Base-by-base conservation (phyloP, 2,888 invertebrate genomes). In the Zeuzera pyrina region DNA sequence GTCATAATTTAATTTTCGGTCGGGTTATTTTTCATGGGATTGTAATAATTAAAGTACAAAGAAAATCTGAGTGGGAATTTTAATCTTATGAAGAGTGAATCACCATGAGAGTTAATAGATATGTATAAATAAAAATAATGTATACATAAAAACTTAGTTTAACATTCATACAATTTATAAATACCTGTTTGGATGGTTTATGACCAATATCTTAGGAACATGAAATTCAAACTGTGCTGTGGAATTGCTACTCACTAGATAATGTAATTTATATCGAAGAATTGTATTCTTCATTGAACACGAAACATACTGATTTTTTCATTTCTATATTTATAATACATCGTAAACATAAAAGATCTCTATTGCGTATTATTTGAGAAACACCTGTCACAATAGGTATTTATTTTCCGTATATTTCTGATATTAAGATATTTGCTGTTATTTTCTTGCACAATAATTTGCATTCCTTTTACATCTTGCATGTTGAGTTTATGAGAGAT, bases 11-110 rank as follows among this genome's bases (percentile, higher is more conserved):
- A 63, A 19, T 19, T 19, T 66, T 66, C 43, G 45, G 58, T 66
- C 67, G 72, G 65, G 61, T 71, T 68, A 69, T 59, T 64, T 63
- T 62, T 62, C 54, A 58, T 54, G 52, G 61, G 55, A 62, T 59
- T 57, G 62, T 66, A 63, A 71, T 66, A 58, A 63, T 57, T 65
- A 70, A 72, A 77, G 77, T 77, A 77, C 77, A 77, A 77, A 77
- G 66, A 57, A 59, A 19, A 36, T 34, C 25, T 33, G 33, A 30
- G 21, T 31, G 32, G 25, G 21, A 31, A 30, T 30, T 29, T 28
- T 33, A 25, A 29, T 36, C 33, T 12, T 34, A n/a, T n/a, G n/a
- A n/a, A n/a, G n/a, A n/a, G n/a, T n/a, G n/a, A n/a, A n/a, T n/a
- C n/a, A n/a, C n/a, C n/a, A n/a, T n/a, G n/a, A n/a, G n/a, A n/a